Evolutionary conservation across 2,113 vertebrate genomes (phyloP).

Genomic region (Varanus komodoensis): DNA sequence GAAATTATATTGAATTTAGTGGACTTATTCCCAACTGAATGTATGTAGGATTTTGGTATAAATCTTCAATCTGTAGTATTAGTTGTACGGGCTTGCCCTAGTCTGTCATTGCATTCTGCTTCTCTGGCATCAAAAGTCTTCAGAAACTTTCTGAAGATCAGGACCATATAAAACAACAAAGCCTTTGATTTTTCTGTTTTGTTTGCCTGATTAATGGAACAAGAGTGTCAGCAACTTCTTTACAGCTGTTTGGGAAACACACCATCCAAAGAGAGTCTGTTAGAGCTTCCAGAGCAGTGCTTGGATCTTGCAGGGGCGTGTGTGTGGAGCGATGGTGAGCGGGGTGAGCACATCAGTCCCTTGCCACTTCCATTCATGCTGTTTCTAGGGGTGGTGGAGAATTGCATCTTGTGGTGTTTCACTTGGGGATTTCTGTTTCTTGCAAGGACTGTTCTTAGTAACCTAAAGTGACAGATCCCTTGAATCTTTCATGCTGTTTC

Average conservation of each 20-base stretch:
- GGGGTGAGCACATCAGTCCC: constrained; percentile 29
- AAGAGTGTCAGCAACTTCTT: background rate
- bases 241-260: background rate
- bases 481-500: constrained; percentile 93
- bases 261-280: background rate
- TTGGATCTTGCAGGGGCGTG: background rate
- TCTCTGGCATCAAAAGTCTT: background rate
- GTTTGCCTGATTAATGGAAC: background rate
- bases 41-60: background rate
- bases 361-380: constrained; percentile 69
- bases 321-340: constrained; percentile 1
- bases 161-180: background rate
- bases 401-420: constrained; percentile 47
- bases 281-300: background rate
- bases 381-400: background rate
- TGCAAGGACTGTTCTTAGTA: constrained; percentile 80
- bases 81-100: background rate
- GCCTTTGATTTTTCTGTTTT: background rate
- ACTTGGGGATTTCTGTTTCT: constrained; percentile 81
- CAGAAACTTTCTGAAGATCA: background rate
- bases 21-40: background rate
- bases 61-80: background rate
- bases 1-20: background rate
- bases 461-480: constrained; percentile 90
- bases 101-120: background rate